These are phyloP conservation scores for Neoarius graeffei DNA, from an alignment of 2,113 vertebrate species.

Conservation along the genomic window DNA sequence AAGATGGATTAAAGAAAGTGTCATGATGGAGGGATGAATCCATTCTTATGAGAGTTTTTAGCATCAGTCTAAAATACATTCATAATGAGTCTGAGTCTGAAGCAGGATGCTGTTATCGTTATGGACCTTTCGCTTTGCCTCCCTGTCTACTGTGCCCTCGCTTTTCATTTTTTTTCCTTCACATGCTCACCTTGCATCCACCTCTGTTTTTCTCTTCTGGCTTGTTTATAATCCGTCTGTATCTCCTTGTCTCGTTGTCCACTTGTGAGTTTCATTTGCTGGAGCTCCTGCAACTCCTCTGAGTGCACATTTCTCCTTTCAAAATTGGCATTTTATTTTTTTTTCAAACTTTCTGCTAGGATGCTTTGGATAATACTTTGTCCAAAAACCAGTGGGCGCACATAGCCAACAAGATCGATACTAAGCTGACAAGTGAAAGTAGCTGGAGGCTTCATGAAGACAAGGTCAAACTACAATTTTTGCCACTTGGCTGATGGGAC, in stretches of 20 bases:
- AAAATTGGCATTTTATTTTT: not conserved
- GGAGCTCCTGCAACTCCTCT: not conserved
- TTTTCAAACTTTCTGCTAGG: not conserved
- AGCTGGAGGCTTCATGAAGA: constrained; percentile 18
- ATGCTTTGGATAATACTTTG: not conserved
- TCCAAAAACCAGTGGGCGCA: constrained; percentile 23
- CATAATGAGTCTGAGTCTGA: not conserved
- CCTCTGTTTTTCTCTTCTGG: constrained; percentile 1
- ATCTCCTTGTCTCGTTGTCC: not conserved
- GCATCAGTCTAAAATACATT: constrained; percentile 5
- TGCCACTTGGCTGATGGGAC: not conserved
- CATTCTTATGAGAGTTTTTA: constrained; percentile 8
- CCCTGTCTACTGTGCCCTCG: not conserved
- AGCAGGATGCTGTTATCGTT: not conserved
- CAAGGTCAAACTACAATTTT: constrained; percentile 16
- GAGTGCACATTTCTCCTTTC: not conserved
- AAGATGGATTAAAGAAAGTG: constrained; percentile 6
- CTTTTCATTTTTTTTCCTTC: not conserved
- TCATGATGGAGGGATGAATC: constrained; percentile 4
- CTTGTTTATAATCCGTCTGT: not conserved
- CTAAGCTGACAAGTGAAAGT: not conserved
- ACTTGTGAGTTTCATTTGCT: not conserved
- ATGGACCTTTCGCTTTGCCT: not conserved
- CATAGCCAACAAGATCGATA: constrained; percentile 31
- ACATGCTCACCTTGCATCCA: not conserved